Evolutionary conservation across 2,888 invertebrate species (phyloP), one percentile per base, ranked within the genome.

Genomic region (Xanthorhoe designata): DNA sequence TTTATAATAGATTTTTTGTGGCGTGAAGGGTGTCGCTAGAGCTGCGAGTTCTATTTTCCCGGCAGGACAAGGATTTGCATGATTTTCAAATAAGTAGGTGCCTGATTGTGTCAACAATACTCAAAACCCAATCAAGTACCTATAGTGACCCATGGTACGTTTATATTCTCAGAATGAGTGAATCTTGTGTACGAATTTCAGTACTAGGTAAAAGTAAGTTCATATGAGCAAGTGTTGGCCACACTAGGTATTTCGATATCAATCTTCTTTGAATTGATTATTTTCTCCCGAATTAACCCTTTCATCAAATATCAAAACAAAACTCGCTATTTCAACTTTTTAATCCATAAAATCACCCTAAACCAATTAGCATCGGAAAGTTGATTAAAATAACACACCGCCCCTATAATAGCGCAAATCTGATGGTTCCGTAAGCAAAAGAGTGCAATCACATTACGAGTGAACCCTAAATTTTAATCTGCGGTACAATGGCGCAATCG

Each of bases 401-500:
- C 89, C 89, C 89, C 87, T 86, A 89, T 88, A 86, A 88, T 86
- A 84, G 78, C 72, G 76, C 78, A 78, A 85, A 80, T 79, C 78
- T 77, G 78, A 70, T 76, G 87, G 86, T 87, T 87, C 88, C 82
- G 85, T 78, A 84, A 59, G 70, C 68, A 69, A 83, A 87, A 88
- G 86, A 87, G 87, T 86, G 91, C 93, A 93, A 93, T 93, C 91
- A 89, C 93, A 93, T 93, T 93, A 93, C 87, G 91, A 85, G 85
- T 92, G 92, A 91, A 91, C 91, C 91, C 92, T 92, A 92, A 93
- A 92, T 92, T 91, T 92, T 92, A 93, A 93, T 93, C 93, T 91
- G 86, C 81, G 81, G 80, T 85, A 92, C 92, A 92, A 93, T 91
- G 84, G 86, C 83, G 86, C 90, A 86, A 93, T 93, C 90, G 87